A percentile compares a stretch with the other conserved stretches of the same genome.
phyloP scores from a whole-genome alignment of 2,888 invertebrate genomes.

The Ypsolopha sequella region DNA sequence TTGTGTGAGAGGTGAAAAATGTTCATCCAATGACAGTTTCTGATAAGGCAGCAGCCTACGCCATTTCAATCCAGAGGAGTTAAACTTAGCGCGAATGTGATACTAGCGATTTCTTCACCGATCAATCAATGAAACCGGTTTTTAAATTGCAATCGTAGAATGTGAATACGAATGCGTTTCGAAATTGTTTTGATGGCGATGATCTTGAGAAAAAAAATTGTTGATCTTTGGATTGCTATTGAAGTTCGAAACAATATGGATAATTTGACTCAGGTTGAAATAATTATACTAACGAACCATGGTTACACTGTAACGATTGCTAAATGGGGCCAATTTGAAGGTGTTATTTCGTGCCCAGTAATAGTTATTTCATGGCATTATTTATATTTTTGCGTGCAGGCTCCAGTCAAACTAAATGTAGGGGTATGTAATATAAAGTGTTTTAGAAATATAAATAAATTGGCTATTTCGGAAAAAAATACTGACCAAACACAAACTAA shows the following conservation, averaged over 20 bases:
- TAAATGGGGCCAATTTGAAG: too few species aligned
- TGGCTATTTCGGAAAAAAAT: too few species aligned
- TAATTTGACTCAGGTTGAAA: neutral
- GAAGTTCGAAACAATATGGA: neutral
- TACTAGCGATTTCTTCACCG: conserved; percentile 36
- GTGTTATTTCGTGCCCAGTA: too few species aligned
- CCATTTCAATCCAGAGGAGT: conserved; percentile 8
- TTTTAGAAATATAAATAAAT: too few species aligned
- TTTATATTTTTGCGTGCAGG: too few species aligned
- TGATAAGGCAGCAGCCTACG: conserved; percentile 38
- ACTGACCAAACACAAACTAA: too few species aligned
- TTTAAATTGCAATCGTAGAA: conserved; percentile 5
- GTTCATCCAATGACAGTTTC: conserved; percentile 55
- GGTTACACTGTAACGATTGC: too few species aligned
- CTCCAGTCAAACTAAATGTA: too few species aligned
- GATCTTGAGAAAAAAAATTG: neutral
- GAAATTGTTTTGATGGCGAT: neutral
- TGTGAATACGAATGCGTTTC: neutral
- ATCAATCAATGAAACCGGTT: conserved; percentile 46
- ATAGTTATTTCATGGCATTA: too few species aligned
- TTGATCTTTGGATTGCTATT: neutral
- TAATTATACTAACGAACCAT: too few species aligned
- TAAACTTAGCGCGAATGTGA: conserved; percentile 30
- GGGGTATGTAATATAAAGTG: too few species aligned
- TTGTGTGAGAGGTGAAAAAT: conserved; percentile 61